Base-by-base conservation (phyloP, 2,888 invertebrate species). In the Pimpla rufipes region DNA sequence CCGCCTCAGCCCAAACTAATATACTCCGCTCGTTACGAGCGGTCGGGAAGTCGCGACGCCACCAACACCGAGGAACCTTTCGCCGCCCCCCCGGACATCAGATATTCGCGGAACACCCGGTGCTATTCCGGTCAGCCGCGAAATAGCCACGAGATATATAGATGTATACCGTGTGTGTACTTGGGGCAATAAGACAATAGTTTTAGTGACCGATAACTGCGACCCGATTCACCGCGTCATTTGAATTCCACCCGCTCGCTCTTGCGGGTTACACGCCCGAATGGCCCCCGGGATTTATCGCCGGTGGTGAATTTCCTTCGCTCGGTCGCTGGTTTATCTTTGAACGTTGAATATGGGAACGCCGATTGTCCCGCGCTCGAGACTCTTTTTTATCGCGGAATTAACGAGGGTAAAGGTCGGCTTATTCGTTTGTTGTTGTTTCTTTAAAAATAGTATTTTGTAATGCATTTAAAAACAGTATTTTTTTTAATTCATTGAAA, bases 131-230 rank as follows among this genome's bases (percentile, higher is more conserved):
- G 40, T 71, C 29, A 29, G 47, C 8, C 16, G 42, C 16, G 40
- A n/a, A 29, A 8, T 55, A 42, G 42, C 0, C 10, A 57, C 29
- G 29, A 2, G 2, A 13, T 42, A 13, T 2, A 1, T 40, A 7
- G 37, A n/a, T 55, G 35, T 55, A 35, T n/a, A 5, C 37, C 0
- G 37, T 42, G 8, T 40, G 23, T 42, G 37, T 40, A 59, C 57
- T 2, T 2, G 13, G 1, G 23, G 55, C 16, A n/a, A 57, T 57
- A 73, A 42, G 23, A 37, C 16, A n/a, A 57, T 57, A 59, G 45
- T 57, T 59, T 29, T 18, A 18, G 29, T 16, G 59, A 59, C 57
- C 71, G 42, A 71, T 57, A 71, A 71, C 40, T 18, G 23, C 70
- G 57, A 42, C 57, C 55, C 70, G 40, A 55, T 55, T 40, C 55